These are phyloP conservation scores for Heliconius ethilla DNA, from an alignment of 2,888 invertebrate species.

Conservation along the genomic window DNA sequence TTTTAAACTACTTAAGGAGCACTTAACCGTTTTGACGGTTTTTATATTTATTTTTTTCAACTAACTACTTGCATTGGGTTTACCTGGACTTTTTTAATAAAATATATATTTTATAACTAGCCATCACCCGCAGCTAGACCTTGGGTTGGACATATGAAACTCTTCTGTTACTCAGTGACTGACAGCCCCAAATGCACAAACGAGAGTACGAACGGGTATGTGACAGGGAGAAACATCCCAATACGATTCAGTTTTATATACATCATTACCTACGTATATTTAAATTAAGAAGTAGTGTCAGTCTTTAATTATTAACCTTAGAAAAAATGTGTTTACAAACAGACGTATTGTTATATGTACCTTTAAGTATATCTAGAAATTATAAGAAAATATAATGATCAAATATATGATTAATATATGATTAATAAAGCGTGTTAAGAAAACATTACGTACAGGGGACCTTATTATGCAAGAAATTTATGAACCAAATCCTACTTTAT, in stretches of 20 bases:
- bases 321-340: too few species aligned
- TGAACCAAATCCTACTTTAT: neutral
- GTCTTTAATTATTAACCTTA: too few species aligned
- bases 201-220: too few species aligned
- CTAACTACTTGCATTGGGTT: neutral
- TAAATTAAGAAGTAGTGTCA: too few species aligned
- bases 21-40: slow-evolving; percentile 17
- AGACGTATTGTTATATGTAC: too few species aligned
- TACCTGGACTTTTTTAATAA: neutral
- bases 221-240: too few species aligned
- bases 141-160: too few species aligned
- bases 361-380: neutral
- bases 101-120: neutral
- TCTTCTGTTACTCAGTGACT: too few species aligned
- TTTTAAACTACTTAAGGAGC: slow-evolving; percentile 16
- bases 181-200: too few species aligned
- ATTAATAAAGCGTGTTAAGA: slow-evolving; percentile 1
- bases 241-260: too few species aligned
- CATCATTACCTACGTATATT: too few species aligned
- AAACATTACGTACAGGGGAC: neutral
- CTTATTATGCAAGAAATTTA: neutral
- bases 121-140: too few species aligned
- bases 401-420: neutral
- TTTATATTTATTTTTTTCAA: neutral
- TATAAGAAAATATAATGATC: neutral